These are phyloP conservation scores for Sternotherus odoratus DNA, from an alignment of 2,797 vertebrate species.

Conservation along the genomic window DNA sequence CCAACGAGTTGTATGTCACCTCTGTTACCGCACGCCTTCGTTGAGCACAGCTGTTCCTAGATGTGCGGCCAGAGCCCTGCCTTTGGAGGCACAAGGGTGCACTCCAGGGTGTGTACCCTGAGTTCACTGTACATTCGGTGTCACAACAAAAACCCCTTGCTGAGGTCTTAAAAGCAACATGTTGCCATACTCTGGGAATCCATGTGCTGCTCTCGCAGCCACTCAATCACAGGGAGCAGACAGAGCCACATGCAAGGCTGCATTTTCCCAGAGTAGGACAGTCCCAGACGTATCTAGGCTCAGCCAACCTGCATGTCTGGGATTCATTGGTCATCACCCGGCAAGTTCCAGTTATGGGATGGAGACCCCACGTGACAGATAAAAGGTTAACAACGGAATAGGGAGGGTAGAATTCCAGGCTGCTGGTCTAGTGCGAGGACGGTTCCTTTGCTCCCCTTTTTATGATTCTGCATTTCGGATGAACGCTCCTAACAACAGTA, in stretches of 20 bases:
- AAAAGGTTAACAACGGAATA: background rate
- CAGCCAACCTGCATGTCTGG: background rate
- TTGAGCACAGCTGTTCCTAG: background rate
- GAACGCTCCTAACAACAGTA: background rate
- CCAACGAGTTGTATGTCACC: background rate
- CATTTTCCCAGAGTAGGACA: background rate
- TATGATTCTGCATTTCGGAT: background rate
- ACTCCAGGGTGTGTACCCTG: too few species aligned
- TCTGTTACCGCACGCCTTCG: background rate
- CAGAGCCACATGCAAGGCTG: background rate
- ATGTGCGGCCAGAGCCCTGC: background rate
- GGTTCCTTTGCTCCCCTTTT: background rate
- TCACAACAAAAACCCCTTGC: background rate
- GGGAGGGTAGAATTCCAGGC: background rate
- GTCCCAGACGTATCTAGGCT: background rate
- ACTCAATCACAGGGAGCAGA: background rate
- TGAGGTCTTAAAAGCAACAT: background rate
- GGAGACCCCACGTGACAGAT: background rate
- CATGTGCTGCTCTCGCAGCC: background rate
- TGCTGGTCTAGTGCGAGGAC: background rate
- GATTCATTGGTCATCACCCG: background rate
- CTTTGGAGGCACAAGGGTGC: background rate
- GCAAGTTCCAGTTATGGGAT: background rate
- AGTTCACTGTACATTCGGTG: background rate
- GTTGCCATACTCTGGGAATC: background rate